Base-by-base conservation (phyloP, 2,888 invertebrate species). In the Tetanocera ferruginea region DNA sequence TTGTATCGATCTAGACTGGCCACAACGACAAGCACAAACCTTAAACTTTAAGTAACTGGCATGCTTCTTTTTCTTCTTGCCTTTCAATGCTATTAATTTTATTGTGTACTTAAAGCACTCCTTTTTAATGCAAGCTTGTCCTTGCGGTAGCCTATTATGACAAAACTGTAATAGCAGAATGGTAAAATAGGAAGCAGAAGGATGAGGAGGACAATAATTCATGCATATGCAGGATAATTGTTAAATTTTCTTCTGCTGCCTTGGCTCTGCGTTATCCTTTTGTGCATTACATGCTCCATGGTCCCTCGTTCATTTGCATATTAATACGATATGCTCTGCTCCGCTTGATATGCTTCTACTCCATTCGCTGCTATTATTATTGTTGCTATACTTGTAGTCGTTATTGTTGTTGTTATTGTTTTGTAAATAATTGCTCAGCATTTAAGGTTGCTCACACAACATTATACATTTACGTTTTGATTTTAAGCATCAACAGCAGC, bases 161-260 rank as follows among this genome's bases (percentile, higher is more conserved):
- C 9, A 5, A 14, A 5, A 28, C n/a, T 60, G 28, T 28, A 60
- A 60, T 5, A 5, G 25, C 1, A 55, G 23, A 2, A 28, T 5
- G n/a, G n/a, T n/a, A n/a, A 28, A 60, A 11, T 2, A 43, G 43
- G 6, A 11, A 14, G 43, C 31, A 43, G 43, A 0, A 11, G 43
- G 3, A 43, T 6, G 5, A 14, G 23, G 25, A n/a, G n/a, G n/a
- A 60, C 28, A 28, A 28, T 28, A 17, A 14, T 60, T 28, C 60
- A 23, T 60, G 60, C 60, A 60, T 60, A 60, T 28, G 60, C 28
- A 28, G 60, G 60, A 60, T 60, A 60, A 60, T 60, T 60, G 60
- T 60, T 60, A 28, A 28, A 25, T 25, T 23, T 60, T 60, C 60
- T 60, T 60, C 23, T n/a, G 14, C 28, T 60, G 11, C 25, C 25